These are phyloP conservation scores for Halocaridina rubra DNA, from an alignment of 2,888 invertebrate genomes.

Conservation along the genomic window DNA sequence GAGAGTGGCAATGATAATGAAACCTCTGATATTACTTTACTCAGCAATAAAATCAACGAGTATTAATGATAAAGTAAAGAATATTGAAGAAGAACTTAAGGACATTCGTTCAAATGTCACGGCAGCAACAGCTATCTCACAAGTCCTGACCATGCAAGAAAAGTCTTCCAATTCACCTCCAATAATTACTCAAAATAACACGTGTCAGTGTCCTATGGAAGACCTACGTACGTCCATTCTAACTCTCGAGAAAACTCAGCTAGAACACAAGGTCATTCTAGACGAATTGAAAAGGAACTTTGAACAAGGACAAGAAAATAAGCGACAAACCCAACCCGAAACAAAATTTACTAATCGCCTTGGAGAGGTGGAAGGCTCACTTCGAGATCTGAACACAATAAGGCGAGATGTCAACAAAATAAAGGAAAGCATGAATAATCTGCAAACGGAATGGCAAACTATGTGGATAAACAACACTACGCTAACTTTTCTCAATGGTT, in stretches of 20 bases:
- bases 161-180: not conserved
- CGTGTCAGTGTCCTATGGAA: not conserved
- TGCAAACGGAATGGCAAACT: not conserved
- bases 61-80: no score
- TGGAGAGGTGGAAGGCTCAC: not conserved
- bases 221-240: not conserved
- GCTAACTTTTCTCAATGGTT: no score
- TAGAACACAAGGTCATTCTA: not conserved
- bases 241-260: not conserved
- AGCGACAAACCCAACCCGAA: not conserved
- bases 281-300: not conserved
- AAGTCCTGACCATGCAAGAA: not conserved
- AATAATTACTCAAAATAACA: no score
- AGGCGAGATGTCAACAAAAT: not conserved
- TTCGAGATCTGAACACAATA: not conserved
- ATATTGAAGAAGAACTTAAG: no score
- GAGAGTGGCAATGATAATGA: no score
- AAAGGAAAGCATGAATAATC: not conserved
- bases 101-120: no score
- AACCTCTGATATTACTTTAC: no score
- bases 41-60: no score
- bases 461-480: no score
- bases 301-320: not conserved
- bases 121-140: not conserved
- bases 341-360: not conserved